A percentile compares a stretch with the other conserved stretches of the same genome.
Evolutionary conservation across 2,797 vertebrate genomes (phyloP).

Genomic region (Enteromius thamalakanensis): DNA sequence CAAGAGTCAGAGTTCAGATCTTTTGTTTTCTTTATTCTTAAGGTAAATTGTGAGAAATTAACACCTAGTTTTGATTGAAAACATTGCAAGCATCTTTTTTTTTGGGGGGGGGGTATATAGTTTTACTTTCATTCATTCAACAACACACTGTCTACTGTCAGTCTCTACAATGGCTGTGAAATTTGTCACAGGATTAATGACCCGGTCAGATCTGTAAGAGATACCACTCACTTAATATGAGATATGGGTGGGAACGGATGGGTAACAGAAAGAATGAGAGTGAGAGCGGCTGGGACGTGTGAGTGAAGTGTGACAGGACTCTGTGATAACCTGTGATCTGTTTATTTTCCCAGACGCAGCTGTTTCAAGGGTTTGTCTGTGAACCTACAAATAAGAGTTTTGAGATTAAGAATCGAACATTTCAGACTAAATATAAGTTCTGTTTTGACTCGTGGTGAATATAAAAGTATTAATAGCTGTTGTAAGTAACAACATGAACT

Average conservation of each 20-base stretch:
- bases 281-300: slow-evolving; percentile 17
- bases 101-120: too few species aligned
- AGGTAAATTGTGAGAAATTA: too few species aligned
- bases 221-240: slow-evolving; percentile 33
- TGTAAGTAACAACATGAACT: not conserved
- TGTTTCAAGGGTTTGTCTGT: slow-evolving; percentile 14
- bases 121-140: too few species aligned
- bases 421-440: not conserved
- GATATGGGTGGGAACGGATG: slow-evolving; percentile 17
- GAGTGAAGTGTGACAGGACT: slow-evolving; percentile 46
- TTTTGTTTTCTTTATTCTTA: too few species aligned
- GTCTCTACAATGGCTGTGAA: not conserved
- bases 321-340: slow-evolving; percentile 36
- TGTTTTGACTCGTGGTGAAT: slow-evolving; percentile 4
- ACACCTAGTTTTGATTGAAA: too few species aligned
- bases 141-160: not conserved
- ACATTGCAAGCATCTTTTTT: too few species aligned
- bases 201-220: not conserved
- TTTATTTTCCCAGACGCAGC: slow-evolving; percentile 29
- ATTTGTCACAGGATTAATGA: slow-evolving; percentile 3
- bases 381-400: not conserved
- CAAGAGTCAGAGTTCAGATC: too few species aligned
- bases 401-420: not conserved
- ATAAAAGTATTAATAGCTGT: not conserved
- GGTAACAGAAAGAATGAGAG: not conserved